phyloP scores from a whole-genome alignment of 2,113 vertebrate species.

The Ammodytes dubius region DNA sequence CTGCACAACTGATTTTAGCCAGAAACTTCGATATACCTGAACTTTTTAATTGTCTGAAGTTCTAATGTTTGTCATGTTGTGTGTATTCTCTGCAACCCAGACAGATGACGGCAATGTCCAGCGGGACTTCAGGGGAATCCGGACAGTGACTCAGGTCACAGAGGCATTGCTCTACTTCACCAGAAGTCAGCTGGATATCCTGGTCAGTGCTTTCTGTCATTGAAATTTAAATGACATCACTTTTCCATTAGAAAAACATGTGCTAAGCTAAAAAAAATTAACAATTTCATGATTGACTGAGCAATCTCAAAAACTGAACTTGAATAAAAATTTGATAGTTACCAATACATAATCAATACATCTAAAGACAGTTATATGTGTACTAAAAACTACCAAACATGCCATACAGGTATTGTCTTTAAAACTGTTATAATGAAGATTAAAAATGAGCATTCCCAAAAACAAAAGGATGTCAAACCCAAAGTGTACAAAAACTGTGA shows the following conservation, averaged over 20 bases:
- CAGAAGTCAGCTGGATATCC: slow-evolving; percentile 73
- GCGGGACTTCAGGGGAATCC: slow-evolving; percentile 84
- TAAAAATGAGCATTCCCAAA: not conserved
- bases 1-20: not conserved
- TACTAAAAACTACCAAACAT: not conserved
- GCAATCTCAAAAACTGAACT: not conserved
- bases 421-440: not conserved
- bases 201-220: slow-evolving; percentile 76
- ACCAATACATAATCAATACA: not conserved
- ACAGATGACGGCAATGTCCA: slow-evolving; percentile 82
- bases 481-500: not conserved
- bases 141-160: slow-evolving; percentile 76
- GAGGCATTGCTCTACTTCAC: slow-evolving; percentile 83
- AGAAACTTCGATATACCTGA: not conserved
- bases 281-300: not conserved
- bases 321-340: not conserved
- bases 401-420: not conserved
- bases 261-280: not conserved
- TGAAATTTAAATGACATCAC: not conserved
- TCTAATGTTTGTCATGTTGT: not conserved
- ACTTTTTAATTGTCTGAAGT: not conserved
- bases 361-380: not conserved
- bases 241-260: not conserved
- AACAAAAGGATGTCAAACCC: not conserved
- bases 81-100: slow-evolving; percentile 67